Conservation (phyloP, 2,888 invertebrate species). For the Nemotelus nigrinus region DNA sequence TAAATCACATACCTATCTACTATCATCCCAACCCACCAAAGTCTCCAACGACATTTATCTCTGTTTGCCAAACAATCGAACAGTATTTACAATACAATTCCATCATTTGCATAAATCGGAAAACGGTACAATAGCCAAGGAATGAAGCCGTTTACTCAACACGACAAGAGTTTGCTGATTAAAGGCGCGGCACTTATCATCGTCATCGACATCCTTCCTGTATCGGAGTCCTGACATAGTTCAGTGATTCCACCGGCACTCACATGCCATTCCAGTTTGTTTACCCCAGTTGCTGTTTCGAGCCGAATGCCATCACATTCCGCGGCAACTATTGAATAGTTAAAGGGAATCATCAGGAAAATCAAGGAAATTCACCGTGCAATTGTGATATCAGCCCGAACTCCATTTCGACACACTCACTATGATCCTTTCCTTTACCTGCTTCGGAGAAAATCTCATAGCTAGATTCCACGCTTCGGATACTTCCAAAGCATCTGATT, state of each 20-base stretch:
- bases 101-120: constrained; percentile 42
- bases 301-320: neutral
- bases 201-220: constrained; percentile 26
- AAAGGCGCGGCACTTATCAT: constrained; percentile 33
- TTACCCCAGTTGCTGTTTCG: neutral
- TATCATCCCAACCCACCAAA: too few species aligned
- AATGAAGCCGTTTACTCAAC: constrained; percentile 26
- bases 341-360: constrained; percentile 5
- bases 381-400: too few species aligned
- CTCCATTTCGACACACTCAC: neutral
- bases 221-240: constrained; percentile 19
- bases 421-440: neutral
- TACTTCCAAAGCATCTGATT: too few species aligned
- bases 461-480: too few species aligned
- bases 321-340: constrained; percentile 39
- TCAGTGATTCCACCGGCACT: neutral
- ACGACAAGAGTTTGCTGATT: constrained; percentile 29
- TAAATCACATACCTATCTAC: too few species aligned
- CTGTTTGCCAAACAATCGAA: constrained; percentile 36
- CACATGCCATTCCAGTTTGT: too few species aligned
- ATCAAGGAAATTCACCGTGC: neutral
- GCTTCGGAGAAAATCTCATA: neutral
- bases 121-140: constrained; percentile 26
- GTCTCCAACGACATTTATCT: neutral
- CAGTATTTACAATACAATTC: constrained; percentile 42